A percentile compares a stretch with the other conserved stretches of the same genome.
These are phyloP conservation scores for Lymantria dispar DNA, from an alignment of 2,888 invertebrate genomes.

Conservation along the genomic window DNA sequence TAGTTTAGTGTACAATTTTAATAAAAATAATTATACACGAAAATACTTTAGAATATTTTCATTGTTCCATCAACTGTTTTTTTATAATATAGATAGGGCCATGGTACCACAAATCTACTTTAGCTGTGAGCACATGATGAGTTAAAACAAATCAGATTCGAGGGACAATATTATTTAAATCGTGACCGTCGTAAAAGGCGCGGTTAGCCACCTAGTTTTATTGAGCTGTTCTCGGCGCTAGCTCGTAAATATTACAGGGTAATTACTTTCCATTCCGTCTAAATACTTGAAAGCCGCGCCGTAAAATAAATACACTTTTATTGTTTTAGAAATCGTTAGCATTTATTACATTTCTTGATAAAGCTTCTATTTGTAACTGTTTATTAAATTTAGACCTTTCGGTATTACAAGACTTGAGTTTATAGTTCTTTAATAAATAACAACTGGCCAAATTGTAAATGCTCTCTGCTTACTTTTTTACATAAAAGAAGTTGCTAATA, in stretches of 20 bases:
- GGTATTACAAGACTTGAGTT: conserved; percentile 1
- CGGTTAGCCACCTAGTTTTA: conserved; percentile 74
- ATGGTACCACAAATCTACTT: too few species aligned
- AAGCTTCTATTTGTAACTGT: conserved; percentile 28
- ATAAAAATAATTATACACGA: too few species aligned
- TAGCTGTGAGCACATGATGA: too few species aligned
- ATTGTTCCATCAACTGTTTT: too few species aligned
- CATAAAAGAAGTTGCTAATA: too few species aligned
- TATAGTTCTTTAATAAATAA: conserved; percentile 1
- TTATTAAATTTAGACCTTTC: not conserved
- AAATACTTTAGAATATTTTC: too few species aligned
- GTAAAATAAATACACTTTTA: conserved; percentile 53
- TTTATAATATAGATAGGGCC: too few species aligned
- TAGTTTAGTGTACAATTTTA: too few species aligned
- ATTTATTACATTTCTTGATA: conserved; percentile 32
- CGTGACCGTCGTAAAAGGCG: conserved; percentile 61
- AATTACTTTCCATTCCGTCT: conserved; percentile 73
- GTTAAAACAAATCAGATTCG: not conserved
- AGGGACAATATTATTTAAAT: conserved; percentile 45
- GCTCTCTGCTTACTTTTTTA: too few species aligned
- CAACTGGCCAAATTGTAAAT: not conserved
- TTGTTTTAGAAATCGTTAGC: conserved; percentile 37
- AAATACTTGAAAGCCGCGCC: conserved; percentile 56
- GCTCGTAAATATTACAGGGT: conserved; percentile 74
- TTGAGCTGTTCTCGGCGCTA: conserved; percentile 69